Evolutionary conservation across 2,797 vertebrate species (phyloP).

Genomic region (Falco naumanni): DNA sequence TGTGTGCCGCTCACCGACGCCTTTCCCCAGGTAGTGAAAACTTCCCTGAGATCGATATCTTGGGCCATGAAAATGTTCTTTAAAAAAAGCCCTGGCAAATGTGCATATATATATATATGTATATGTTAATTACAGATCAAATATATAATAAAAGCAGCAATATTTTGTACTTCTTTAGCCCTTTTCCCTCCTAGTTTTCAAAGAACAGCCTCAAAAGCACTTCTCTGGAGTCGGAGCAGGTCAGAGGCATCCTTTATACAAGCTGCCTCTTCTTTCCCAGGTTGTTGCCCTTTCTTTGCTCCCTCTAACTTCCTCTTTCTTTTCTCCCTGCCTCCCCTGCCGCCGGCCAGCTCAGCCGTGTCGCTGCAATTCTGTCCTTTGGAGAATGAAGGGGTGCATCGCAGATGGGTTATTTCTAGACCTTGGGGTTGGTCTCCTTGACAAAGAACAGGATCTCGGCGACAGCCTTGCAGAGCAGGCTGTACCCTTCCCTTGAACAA

Average conservation of each 20-base stretch:
- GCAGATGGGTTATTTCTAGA: not conserved
- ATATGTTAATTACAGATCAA: not conserved
- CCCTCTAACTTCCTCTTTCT: not conserved
- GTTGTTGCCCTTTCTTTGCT: not conserved
- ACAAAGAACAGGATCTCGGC: not conserved
- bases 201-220: not conserved
- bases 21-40: not conserved
- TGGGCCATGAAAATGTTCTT: not conserved
- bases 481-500: not conserved
- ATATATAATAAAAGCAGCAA: not conserved
- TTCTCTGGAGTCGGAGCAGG: not conserved
- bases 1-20: not conserved
- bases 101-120: not conserved
- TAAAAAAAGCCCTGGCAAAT: not conserved
- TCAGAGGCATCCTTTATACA: not conserved
- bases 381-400: not conserved
- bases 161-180: not conserved
- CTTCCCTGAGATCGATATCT: not conserved
- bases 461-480: not conserved
- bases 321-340: not conserved
- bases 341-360: not conserved
- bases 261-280: not conserved
- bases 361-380: not conserved
- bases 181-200: not conserved
- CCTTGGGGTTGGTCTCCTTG: not conserved